Conservation (phyloP, 2,113 vertebrate species). For the Xiphophorus maculatus region DNA sequence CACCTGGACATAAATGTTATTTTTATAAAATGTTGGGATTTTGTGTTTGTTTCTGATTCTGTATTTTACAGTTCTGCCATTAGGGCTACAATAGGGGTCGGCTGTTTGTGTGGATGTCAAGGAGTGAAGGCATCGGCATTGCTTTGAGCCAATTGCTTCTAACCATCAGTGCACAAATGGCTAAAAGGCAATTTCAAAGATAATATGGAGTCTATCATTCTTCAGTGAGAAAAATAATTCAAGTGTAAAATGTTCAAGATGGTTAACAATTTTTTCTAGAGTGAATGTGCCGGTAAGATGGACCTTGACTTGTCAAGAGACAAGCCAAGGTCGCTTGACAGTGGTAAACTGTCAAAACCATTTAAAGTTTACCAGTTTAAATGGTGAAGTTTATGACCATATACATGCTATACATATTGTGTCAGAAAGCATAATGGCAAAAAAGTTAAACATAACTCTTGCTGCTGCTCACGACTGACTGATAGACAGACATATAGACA, state of each 20-base stretch:
- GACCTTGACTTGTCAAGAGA: background rate
- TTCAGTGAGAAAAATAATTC: background rate
- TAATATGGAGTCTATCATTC: too few species aligned
- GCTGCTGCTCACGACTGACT: background rate
- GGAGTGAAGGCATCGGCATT: too few species aligned
- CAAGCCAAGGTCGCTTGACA: too few species aligned
- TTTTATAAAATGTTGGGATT: conserved; percentile 77
- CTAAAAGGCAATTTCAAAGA: too few species aligned
- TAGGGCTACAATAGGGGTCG: too few species aligned
- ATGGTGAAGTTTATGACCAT: background rate
- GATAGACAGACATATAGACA: background rate
- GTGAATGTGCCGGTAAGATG: background rate
- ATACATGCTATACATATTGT: too few species aligned
- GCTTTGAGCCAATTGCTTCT: too few species aligned
- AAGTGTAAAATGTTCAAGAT: background rate
- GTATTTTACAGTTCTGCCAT: too few species aligned
- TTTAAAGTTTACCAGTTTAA: too few species aligned
- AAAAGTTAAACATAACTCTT: background rate
- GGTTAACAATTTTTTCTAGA: background rate
- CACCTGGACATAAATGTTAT: conserved; percentile 82
- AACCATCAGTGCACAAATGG: too few species aligned
- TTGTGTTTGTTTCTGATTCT: conserved; percentile 40
- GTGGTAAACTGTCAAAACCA: too few species aligned
- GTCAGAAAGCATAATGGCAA: background rate
- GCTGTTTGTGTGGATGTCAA: too few species aligned